phyloP scores from a whole-genome alignment of 2,888 invertebrate genomes.

The Scaptomyza reducta region DNA sequence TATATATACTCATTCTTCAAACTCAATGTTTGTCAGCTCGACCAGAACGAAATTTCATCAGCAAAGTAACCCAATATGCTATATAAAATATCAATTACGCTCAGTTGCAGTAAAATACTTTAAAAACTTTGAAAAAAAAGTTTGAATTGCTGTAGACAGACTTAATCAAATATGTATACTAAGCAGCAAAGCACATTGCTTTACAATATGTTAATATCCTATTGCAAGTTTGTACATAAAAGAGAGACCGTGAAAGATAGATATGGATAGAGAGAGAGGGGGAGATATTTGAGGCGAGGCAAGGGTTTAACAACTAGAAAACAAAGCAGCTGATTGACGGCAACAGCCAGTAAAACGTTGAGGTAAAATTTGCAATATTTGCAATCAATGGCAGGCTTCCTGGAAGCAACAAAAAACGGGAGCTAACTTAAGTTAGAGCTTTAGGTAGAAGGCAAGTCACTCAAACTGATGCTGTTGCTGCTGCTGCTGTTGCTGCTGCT shows the following conservation, averaged over 20 bases:
- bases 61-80: too few species aligned
- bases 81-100: too few species aligned
- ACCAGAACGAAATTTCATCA: too few species aligned
- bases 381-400: conserved; percentile 64
- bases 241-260: neutral
- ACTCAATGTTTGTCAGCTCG: neutral
- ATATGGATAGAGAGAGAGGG: neutral
- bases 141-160: neutral
- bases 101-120: neutral
- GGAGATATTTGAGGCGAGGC: conserved; percentile 9
- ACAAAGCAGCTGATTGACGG: conserved; percentile 52
- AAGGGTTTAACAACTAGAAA: conserved; percentile 31
- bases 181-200: neutral
- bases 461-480: conserved; percentile 35
- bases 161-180: neutral
- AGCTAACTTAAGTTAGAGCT: conserved; percentile 33
- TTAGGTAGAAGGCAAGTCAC: conserved; percentile 25
- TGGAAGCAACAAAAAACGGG: conserved; percentile 12
- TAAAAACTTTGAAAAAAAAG: neutral
- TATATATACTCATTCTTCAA: neutral
- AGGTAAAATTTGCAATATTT: conserved; percentile 73
- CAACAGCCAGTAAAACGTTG: conserved; percentile 30
- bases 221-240: neutral
- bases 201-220: conserved; percentile 5
- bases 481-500: conserved; percentile 27